Evolutionary conservation across 2,888 invertebrate species (phyloP).

Genomic region (Sabatieria punctata): DNA sequence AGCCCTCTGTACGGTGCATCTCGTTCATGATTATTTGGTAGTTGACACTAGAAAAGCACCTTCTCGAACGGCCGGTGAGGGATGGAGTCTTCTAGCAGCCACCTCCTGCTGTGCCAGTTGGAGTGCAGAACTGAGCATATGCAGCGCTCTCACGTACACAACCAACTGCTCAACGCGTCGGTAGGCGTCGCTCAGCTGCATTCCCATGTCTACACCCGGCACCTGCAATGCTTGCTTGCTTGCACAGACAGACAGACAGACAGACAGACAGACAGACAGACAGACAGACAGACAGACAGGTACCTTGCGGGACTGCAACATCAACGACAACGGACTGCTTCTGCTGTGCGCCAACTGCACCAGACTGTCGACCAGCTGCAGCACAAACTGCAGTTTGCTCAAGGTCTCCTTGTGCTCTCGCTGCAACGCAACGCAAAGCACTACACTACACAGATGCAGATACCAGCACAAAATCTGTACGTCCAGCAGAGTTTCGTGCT

Average conservation of each 20-base stretch:
- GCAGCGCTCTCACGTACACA: slow-evolving; percentile 69
- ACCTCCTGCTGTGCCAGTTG: slow-evolving; percentile 37
- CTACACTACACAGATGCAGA: no score
- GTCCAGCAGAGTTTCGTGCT: slow-evolving; percentile 83
- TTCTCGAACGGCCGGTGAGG: slow-evolving; percentile 72
- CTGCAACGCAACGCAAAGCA: slow-evolving; percentile 41
- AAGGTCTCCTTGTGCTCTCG: slow-evolving; percentile 89
- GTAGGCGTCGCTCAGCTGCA: slow-evolving; percentile 23
- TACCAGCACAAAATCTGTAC: no score
- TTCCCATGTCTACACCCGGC: slow-evolving; percentile 5
- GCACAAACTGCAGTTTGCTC: slow-evolving; percentile 87
- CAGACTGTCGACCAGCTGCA: slow-evolving; percentile 83
- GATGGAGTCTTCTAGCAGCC: slow-evolving; percentile 50
- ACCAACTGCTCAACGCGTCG: slow-evolving; percentile 61
- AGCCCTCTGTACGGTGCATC: no score
- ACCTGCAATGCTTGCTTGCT: slow-evolving; percentile 6
- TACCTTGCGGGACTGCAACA: slow-evolving; percentile 21
- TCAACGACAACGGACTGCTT: slow-evolving; percentile 32
- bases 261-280: not conserved
- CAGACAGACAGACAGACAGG: not conserved
- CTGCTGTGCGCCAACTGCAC: slow-evolving; percentile 48
- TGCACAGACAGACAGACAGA: not conserved
- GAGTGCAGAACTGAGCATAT: slow-evolving; percentile 82
- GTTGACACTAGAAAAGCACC: slow-evolving; percentile 40
- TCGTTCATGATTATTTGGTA: no score